Base-by-base conservation (phyloP, 2,113 vertebrate genomes). In the Ploceus nigricollis region DNA sequence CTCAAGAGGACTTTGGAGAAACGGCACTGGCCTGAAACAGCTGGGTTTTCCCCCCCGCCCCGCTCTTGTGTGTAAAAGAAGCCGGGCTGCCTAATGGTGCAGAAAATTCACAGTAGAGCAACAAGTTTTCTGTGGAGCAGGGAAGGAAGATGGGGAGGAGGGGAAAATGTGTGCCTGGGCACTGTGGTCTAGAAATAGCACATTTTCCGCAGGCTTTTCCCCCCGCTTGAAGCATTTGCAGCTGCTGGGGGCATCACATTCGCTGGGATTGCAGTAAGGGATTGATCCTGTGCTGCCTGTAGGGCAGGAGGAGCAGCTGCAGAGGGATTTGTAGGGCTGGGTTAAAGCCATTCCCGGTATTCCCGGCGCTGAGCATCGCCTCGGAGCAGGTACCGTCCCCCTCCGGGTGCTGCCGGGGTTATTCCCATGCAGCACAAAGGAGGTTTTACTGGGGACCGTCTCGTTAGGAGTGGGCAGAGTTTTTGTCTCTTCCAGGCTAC, bases 141-240 rank as follows among this genome's bases (percentile, higher is more conserved):
- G n/a, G 87, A 69, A 48, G 45, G 76, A 68, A 30, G 72, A 47
- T 65, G 81, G 68, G 87, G 90, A 95, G 90, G 96, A 95, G 87
- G 95, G 82, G 89, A 70, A 66, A 80, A 77, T 57, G 69, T 33
- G 31, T 37, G 69, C 68, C 2, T 30, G 85, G 64, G 64, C 81
- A 89, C 1, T 6, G 84, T 6, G 0, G 4, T 53, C 96, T 92
- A 3, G 12, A 95, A 93, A 95, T 94, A 96, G 93, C 90, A 70
- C 93, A 84, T 96, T 95, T 95, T 95, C 93, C 1, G 5, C 88
- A 82, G 90, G 90, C 82, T 92, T 95, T 87, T 6, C 44, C 69
- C 71, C 69, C 10, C 6, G 1, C 47, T 53, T 8, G 73, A 75
- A 70, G 85, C 78, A 47, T 90, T 93, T 82, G 94, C 96, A 96